Base-by-base conservation (phyloP, 2,113 vertebrate species). In the Anas platyrhynchos region DNA sequence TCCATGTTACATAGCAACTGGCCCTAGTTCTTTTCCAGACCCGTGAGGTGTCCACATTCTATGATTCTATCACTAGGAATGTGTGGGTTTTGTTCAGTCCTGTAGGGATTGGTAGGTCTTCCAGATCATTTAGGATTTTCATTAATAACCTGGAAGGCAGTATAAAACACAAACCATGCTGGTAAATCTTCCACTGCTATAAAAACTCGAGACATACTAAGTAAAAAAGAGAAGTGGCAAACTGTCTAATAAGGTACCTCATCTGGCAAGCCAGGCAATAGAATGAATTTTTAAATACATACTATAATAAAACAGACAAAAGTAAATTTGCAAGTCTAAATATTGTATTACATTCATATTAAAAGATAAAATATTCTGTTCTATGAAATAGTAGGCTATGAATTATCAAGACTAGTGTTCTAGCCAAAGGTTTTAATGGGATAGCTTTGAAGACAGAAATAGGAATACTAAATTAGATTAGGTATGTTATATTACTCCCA, bases 241-340 rank as follows among this genome's bases (percentile, higher is more conserved):
- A 77, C 20, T 67, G 12, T 38, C 27, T 74, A 91, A 59, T 83
- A 93, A 85, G 72, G 93, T 86, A 86, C 55, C 59, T 91, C 68
- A 83, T 80, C 68, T 78, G 65, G 52, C 71, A 91, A 93, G n/a
- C 13, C 44, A 88, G 41, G 68, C n/a, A 88, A 88, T 7, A 25
- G 21, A 81, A 43, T 74, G 41, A 88, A 93, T 92, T 94, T 90
- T 95, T 90, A 94, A 97, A 83, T 7, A 73, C 13, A 32, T 67
- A 9, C 18, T 63, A 11, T 34, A 92, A 95, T 78, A 83, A 90
- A 95, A 92, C 58, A 90, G 83, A 81, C 18, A 83, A 88, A 93
- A 83, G 65, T 59, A 88, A 90, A 95, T 94, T 90, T 90, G 50
- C 63, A 96, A 86, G 72, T 86, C 68, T 94, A 95, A 95, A 78